Conservation (phyloP, 2,888 invertebrate species). For the Plebejus argus region DNA sequence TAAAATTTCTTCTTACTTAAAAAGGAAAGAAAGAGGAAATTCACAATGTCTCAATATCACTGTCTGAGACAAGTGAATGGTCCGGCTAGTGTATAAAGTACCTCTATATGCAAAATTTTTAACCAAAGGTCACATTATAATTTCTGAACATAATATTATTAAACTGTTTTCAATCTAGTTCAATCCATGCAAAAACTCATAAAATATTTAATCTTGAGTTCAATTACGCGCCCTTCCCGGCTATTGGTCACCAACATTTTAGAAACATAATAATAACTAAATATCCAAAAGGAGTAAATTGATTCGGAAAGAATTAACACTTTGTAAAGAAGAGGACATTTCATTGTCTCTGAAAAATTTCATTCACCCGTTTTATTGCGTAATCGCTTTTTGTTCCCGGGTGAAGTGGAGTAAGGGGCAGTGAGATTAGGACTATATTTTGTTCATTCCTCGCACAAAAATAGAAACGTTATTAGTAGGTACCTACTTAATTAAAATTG, state of each 20-base stretch:
- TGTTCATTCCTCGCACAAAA: background rate
- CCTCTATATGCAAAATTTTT: too few relatives aligned
- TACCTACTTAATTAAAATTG: background rate
- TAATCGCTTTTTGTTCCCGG: background rate
- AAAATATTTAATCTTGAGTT: background rate
- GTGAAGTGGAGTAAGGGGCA: background rate
- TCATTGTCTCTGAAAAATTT: conserved; percentile 16
- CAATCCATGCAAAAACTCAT: background rate
- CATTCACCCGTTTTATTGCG: background rate
- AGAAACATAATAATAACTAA: background rate
- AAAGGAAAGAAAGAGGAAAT: too few relatives aligned
- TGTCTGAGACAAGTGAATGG: too few relatives aligned
- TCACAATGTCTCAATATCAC: too few relatives aligned
- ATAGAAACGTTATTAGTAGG: background rate
- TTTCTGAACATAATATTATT: too few relatives aligned
- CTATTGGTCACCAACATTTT: background rate
- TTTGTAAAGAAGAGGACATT: background rate
- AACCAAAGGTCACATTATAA: too few relatives aligned
- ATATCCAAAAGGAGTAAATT: background rate
- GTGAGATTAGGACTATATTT: background rate
- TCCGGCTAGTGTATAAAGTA: too few relatives aligned
- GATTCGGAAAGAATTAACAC: background rate
- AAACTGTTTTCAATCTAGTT: background rate
- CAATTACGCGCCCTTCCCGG: background rate
- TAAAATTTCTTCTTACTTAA: too few relatives aligned